Evolutionary conservation across 2,888 invertebrate genomes (phyloP).

Genomic region (Cantharis lateralis): DNA sequence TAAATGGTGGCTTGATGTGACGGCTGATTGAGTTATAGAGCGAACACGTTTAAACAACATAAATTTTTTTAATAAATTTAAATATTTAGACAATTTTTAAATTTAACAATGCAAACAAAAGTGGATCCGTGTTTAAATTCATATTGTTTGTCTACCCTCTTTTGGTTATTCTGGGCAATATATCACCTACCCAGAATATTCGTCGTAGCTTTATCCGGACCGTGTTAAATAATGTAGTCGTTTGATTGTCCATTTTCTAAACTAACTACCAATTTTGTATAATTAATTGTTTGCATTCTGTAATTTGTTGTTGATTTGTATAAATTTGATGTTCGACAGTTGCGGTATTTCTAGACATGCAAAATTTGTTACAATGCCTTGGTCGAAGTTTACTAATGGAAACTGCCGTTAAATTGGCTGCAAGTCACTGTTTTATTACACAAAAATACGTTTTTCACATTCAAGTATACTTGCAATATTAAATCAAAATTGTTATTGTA

Average conservation of each 20-base stretch:
- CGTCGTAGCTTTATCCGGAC: conserved; percentile 7
- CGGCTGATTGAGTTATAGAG: neutral
- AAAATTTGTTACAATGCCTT: neutral
- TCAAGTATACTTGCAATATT: neutral
- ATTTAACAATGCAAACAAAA: conserved; percentile 13
- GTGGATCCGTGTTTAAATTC: conserved; percentile 14
- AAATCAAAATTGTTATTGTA: neutral
- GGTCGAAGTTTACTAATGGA: neutral
- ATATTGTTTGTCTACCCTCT: conserved; percentile 20
- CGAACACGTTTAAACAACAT: neutral
- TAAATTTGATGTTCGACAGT: neutral
- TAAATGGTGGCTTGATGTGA: neutral
- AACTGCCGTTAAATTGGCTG: neutral
- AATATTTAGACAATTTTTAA: neutral
- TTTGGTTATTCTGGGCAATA: conserved; percentile 7
- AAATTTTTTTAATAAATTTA: neutral
- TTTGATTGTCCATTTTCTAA: conserved; percentile 15
- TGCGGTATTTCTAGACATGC: neutral
- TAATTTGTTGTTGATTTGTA: conserved; percentile 3
- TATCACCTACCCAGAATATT: conserved; percentile 11
- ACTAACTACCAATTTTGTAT: conserved; percentile 16
- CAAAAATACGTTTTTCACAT: neutral
- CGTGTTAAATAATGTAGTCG: conserved; percentile 15
- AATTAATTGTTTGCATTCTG: conserved; percentile 5
- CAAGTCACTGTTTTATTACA: neutral